Percentiles rank a stretch among this genome's conserved stretches.
phyloP scores from a whole-genome alignment of 2,888 invertebrate genomes.

The Pyrocoelia pectoralis region DNA sequence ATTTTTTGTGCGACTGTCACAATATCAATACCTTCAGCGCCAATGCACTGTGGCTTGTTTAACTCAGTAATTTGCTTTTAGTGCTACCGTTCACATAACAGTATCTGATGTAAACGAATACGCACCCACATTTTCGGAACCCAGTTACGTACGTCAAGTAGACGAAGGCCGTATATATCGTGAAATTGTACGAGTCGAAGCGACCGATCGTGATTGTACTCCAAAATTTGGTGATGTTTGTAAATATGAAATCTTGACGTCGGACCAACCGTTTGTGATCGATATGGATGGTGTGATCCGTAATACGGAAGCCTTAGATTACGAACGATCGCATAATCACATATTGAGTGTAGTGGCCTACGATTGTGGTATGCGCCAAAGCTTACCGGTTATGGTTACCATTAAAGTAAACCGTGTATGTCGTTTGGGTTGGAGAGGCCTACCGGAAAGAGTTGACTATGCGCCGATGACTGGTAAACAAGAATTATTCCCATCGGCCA shows the following conservation, averaged over 20 bases:
- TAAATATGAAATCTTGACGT: slow-evolving; percentile 95
- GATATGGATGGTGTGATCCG: slow-evolving; percentile 94
- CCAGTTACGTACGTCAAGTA: slow-evolving; percentile 88
- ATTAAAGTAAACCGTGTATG: slow-evolving; percentile 75
- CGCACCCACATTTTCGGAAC: slow-evolving; percentile 89
- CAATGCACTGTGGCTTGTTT: too few relatives aligned
- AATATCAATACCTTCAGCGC: too few relatives aligned
- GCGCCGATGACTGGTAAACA: slow-evolving; percentile 83
- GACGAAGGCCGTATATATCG: slow-evolving; percentile 92
- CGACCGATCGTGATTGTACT: slow-evolving; percentile 94
- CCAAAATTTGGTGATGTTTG: slow-evolving; percentile 95
- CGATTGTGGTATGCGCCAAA: slow-evolving; percentile 96
- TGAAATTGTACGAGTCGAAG: slow-evolving; percentile 90
- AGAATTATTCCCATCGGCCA: slow-evolving; percentile 81
- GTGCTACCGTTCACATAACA: slow-evolving; percentile 92
- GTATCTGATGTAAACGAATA: slow-evolving; percentile 97
- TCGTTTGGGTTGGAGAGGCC: slow-evolving; percentile 65
- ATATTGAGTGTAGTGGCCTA: slow-evolving; percentile 96
- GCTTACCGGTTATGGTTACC: slow-evolving; percentile 94
- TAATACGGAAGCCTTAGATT: slow-evolving; percentile 93
- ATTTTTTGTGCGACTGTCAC: too few relatives aligned
- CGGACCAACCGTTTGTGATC: slow-evolving; percentile 89
- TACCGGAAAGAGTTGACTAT: slow-evolving; percentile 87
- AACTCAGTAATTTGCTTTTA: slow-evolving; percentile 57
- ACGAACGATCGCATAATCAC: slow-evolving; percentile 93